Conservation (phyloP, 2,113 vertebrate genomes). For the Chaetodon auriga region DNA sequence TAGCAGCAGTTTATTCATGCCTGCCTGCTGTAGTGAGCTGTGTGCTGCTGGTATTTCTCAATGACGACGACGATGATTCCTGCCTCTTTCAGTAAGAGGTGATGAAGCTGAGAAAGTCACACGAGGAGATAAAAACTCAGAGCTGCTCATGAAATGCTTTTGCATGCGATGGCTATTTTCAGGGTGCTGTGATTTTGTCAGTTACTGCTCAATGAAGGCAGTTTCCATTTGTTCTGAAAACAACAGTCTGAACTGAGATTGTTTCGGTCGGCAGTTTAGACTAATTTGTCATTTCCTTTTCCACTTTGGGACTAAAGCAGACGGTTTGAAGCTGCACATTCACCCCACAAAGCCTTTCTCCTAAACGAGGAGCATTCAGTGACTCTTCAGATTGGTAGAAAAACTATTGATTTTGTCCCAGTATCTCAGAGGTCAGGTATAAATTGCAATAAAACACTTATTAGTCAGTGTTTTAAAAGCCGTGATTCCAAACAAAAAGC, state of each 20-base stretch:
- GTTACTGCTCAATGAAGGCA: neutral
- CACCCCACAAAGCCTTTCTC: neutral
- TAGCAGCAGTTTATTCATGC: constrained; percentile 29
- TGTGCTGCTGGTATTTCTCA: constrained; percentile 16
- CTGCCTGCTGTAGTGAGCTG: constrained; percentile 24
- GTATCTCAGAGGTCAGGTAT: neutral
- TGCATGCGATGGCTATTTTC: neutral
- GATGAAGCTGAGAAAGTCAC: neutral
- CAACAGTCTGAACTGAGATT: neutral
- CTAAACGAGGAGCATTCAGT: neutral
- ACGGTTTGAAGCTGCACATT: neutral
- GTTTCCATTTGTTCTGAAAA: no score
- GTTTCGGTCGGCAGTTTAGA: neutral
- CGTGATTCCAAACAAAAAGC: no score
- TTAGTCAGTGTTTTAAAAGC: no score
- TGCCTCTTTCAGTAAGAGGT: neutral
- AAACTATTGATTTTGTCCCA: no score
- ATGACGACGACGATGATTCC: neutral
- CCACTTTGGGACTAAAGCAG: neutral
- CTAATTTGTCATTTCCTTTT: neutral
- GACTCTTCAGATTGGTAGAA: neutral
- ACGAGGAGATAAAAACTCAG: neutral
- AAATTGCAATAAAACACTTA: no score
- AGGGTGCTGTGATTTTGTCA: neutral
- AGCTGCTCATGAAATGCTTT: neutral